These are phyloP conservation scores for Julus scandinavius DNA, from an alignment of 2,888 invertebrate genomes.

Conservation along the genomic window DNA sequence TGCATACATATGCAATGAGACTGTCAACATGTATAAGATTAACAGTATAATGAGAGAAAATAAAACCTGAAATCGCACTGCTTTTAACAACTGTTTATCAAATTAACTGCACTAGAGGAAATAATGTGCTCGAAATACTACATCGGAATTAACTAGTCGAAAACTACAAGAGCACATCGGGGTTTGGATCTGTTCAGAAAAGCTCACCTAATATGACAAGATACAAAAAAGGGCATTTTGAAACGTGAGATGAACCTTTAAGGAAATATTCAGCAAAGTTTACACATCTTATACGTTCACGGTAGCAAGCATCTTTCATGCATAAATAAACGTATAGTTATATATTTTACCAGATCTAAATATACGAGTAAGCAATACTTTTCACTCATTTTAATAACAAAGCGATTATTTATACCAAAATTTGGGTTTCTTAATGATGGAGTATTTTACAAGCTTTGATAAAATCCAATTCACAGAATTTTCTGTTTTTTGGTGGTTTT, in stretches of 20 bases:
- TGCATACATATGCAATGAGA: background rate
- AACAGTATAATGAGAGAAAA: background rate
- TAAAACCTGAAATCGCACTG: background rate
- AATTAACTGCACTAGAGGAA: background rate
- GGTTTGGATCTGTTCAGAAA: conserved; percentile 24
- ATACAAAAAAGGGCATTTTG: conserved; percentile 33
- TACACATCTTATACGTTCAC: conserved; percentile 39
- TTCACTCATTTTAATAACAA: conserved; percentile 15
- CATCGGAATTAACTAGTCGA: conserved; percentile 29
- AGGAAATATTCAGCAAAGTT: conserved; percentile 42
- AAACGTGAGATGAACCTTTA: background rate
- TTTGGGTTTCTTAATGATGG: background rate
- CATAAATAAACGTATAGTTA: conserved; percentile 3
- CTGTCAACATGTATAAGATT: background rate
- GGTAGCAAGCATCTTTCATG: conserved; percentile 33
- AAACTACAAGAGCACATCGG: conserved; percentile 14
- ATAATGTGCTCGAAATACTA: background rate
- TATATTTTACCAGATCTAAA: conserved; percentile 23
- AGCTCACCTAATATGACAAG: conserved; percentile 31
- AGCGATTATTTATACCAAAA: background rate
- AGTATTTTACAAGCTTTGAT: background rate
- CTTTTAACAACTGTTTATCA: background rate
- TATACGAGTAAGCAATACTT: conserved; percentile 33
- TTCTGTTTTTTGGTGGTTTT: background rate
- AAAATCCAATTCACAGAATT: background rate